These are phyloP conservation scores for Pinctada fucata DNA, from an alignment of 2,888 invertebrate species.

Conservation along the genomic window DNA sequence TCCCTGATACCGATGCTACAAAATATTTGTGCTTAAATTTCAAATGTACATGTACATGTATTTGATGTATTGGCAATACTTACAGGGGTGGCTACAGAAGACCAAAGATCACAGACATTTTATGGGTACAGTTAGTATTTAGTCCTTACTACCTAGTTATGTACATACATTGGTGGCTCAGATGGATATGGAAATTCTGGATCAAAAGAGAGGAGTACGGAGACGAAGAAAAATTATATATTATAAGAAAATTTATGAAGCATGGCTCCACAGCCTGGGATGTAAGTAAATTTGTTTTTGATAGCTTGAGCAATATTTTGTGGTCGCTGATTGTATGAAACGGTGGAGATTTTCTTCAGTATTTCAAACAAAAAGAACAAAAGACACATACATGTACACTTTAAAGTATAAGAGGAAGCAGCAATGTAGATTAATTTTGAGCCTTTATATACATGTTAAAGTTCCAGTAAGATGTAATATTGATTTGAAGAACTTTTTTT, in stretches of 20 bases:
- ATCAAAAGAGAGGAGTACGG: slow-evolving; percentile 87
- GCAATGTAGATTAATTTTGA: too few relatives aligned
- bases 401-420: too few relatives aligned
- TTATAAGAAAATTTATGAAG: slow-evolving; percentile 88
- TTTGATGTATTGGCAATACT: slow-evolving; percentile 16
- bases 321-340: too few relatives aligned
- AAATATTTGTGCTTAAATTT: too few relatives aligned
- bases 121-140: slow-evolving; percentile 90
- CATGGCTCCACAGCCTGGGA: slow-evolving; percentile 79
- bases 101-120: slow-evolving; percentile 83
- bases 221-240: slow-evolving; percentile 88
- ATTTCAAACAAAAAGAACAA: too few relatives aligned
- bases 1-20: too few relatives aligned
- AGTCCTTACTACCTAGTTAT: slow-evolving; percentile 84
- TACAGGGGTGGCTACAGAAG: slow-evolving; percentile 91
- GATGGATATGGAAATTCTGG: slow-evolving; percentile 90
- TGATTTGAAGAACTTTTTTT: slow-evolving; percentile 17
- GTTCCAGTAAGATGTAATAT: too few relatives aligned
- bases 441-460: too few relatives aligned
- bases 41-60: too few relatives aligned
- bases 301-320: too few relatives aligned
- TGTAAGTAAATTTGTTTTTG: slow-evolving; percentile 70
- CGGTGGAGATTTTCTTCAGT: too few relatives aligned
- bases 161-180: slow-evolving; percentile 86
- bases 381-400: too few relatives aligned